Evolutionary conservation across 2,113 vertebrate species (phyloP).

Genomic region (Ciconia boyciana): DNA sequence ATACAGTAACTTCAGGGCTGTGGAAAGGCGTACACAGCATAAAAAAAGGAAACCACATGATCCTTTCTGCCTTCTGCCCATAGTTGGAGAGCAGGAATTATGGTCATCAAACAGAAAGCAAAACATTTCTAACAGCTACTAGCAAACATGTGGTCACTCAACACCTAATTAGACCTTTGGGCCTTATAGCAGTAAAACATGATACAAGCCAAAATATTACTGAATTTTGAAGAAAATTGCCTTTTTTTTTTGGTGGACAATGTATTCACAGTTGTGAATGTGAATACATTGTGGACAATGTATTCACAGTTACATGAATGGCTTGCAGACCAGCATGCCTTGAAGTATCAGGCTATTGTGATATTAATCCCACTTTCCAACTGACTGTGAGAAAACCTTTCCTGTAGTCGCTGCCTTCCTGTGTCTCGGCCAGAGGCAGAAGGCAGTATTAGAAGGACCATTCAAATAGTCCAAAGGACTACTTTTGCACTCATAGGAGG

Average conservation of each 20-base stretch:
- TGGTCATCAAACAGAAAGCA: background rate
- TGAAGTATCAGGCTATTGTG: background rate
- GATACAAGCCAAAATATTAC: background rate
- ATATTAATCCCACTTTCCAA: background rate
- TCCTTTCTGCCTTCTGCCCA: background rate
- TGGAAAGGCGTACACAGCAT: background rate
- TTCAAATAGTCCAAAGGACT: background rate
- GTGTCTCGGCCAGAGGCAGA: background rate
- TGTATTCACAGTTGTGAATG: background rate
- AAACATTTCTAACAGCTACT: background rate
- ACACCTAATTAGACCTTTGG: background rate
- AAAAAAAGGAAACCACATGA: background rate
- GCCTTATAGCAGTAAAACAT: background rate
- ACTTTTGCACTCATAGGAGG: background rate
- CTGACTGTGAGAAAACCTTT: background rate
- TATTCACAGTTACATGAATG: background rate
- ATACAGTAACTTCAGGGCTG: background rate
- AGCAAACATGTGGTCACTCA: background rate
- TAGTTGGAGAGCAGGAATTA: background rate
- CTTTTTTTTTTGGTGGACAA: background rate
- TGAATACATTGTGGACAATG: accelerated
- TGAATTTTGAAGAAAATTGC: background rate
- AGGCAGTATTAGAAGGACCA: background rate
- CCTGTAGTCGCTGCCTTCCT: background rate
- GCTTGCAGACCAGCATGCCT: background rate